Percentiles rank a stretch among this genome's conserved stretches.
phyloP scores from a whole-genome alignment of 2,888 invertebrate genomes.

The Cetonia aurata region DNA sequence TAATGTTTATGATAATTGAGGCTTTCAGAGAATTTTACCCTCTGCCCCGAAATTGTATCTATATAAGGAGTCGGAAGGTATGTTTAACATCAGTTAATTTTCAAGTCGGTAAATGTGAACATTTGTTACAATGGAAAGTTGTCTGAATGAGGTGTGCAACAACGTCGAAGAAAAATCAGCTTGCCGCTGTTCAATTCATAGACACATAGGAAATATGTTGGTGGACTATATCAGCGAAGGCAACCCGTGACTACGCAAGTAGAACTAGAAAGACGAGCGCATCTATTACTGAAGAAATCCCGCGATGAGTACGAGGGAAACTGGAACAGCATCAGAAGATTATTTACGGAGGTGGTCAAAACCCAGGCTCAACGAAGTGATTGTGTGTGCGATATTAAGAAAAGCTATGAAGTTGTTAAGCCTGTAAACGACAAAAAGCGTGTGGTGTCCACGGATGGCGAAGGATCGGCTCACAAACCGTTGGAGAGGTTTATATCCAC shows the following conservation, averaged over 20 bases:
- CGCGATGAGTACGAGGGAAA: conserved; percentile 21
- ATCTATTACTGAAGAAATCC: conserved; percentile 13
- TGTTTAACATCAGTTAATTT: too few species aligned
- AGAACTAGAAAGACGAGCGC: conserved; percentile 8
- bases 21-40: too few species aligned
- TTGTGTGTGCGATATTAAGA: too few species aligned
- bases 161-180: conserved; percentile 26
- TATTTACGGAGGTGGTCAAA: too few species aligned
- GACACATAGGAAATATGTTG: conserved; percentile 17
- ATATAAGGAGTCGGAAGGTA: too few species aligned
- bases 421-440: not conserved
- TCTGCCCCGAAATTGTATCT: too few species aligned
- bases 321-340: not conserved
- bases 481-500: conserved; percentile 26
- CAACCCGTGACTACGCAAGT: conserved; percentile 11
- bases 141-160: conserved; percentile 14
- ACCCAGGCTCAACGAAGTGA: too few species aligned
- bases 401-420: not conserved
- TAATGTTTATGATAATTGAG: too few species aligned
- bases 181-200: conserved; percentile 19
- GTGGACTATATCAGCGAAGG: conserved; percentile 2
- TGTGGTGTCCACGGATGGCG: not conserved
- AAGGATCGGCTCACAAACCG: not conserved
- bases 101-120: too few species aligned
- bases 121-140: conserved; percentile 16